Evolutionary conservation across 2,113 vertebrate genomes (phyloP), one percentile per base, ranked within the genome.

Genomic region (Malurus elegans): DNA sequence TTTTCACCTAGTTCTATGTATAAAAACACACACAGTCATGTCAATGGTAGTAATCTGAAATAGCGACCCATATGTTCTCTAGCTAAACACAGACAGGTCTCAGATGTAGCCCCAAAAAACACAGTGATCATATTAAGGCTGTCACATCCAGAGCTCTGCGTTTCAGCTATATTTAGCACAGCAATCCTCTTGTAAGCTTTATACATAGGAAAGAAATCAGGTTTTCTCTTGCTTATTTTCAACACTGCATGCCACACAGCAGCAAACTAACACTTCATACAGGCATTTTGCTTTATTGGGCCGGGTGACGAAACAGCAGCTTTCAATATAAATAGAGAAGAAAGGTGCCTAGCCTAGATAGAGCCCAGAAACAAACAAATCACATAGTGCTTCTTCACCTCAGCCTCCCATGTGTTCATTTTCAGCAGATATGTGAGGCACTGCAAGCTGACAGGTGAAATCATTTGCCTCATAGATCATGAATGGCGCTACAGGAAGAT

Each of bases 391-490:
- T 80, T 29, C 71, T 78, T 79, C 36, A 75, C 64, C n/a, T 93
- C 61, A 70, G 61, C 50, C 85, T 95, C 57, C 62, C 50, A 18
- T 44, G 80, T 89, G 54, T 58, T 93, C 83, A 79, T 96, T 96
- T 95, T 75, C 74, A 69, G 86, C 9, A 28, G 51, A 67, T 86
- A 72, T 92, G 57, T 91, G 81, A 95, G 80, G 61, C 58, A 60
- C 74, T 84, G 71, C 61, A 93, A 94, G 87, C 40, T 95, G 95
- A 93, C 94, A 96, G 84, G 61, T 87, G 75, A 86, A 94, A 96
- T 97, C 71, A 96, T 86, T 90, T 97, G 83, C 72, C 83, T 95
- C 91, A 70, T 92, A 96, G 94, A 95, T 96, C 92, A 90, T 64
- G 69, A 90, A 93, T 47, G n/a, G 67, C 95, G 50, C 32, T 86